Evolutionary conservation across 2,797 vertebrate species (phyloP), one percentile per base, ranked within the genome.

Genomic region (Denticeps clupeoides): DNA sequence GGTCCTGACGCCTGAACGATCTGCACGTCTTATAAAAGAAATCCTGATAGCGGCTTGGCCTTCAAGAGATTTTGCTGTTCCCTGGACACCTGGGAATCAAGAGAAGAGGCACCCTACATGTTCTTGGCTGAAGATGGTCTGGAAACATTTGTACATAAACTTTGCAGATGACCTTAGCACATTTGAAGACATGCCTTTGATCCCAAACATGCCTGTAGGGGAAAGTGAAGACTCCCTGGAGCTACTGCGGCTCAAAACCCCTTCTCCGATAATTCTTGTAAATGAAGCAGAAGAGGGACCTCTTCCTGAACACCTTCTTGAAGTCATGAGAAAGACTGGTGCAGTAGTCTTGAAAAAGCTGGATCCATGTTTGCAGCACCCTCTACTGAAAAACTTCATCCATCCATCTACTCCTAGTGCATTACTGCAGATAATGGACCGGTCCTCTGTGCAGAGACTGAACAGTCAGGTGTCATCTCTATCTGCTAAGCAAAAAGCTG

Each of bases 111-210:
- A 97, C 45, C 96, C 93, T 0, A 66, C 87, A 23, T 11, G 85
- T 71, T 81, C 86, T 22, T 99, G 96, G 96, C 74, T 99, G 41
- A 93, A 86, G 63, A 87, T 87, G 79, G 78, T 97, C 62, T 99
- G 96, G 96, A 97, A 89, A 73, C 87, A 93, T 70, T 81, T 99
- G 1, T 99, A 99, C 43, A 88, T 94, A 55, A 69, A 98, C 79
- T 98, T 95, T 83, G 63, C 91, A 53, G 91, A 94, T 62, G 91
- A 98, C 65, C 62, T 99, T 58, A 85, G 82, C 63, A 71, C 79
- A 12, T 93, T 99, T 79, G 91, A 99, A 72, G 92, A 99, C 63
- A 86, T 96, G 89, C 93, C 94, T 3, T 91, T 99, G 72, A 91
- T 98, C 54, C 96, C 96, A 47, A 86, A 79, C 73, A 79, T 76